These are phyloP conservation scores for Aptenodytes forsteri DNA, from an alignment of 2,113 vertebrate genomes.

Conservation along the genomic window DNA sequence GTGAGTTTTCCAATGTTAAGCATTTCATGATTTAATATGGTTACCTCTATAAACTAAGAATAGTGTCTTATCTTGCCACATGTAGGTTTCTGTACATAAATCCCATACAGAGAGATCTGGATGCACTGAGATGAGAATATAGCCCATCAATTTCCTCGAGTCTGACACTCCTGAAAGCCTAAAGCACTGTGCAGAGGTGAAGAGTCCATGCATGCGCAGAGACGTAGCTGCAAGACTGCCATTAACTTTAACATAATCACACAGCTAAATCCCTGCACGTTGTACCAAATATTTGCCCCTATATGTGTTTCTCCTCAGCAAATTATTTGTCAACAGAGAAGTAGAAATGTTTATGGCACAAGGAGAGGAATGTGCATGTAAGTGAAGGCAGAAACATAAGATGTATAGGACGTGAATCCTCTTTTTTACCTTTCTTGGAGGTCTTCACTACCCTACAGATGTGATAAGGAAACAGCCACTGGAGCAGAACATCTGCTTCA, in stretches of 20 bases:
- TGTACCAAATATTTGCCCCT: background rate
- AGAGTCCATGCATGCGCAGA: background rate
- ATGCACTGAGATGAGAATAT: background rate
- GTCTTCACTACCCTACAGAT: background rate
- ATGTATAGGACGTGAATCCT: background rate
- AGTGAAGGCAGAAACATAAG: background rate
- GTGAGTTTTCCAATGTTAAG: background rate
- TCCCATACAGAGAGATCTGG: background rate
- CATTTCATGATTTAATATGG: background rate
- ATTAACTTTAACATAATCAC: background rate
- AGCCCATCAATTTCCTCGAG: background rate
- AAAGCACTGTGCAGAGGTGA: background rate
- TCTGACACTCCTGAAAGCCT: background rate
- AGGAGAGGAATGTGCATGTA: background rate
- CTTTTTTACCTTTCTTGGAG: background rate
- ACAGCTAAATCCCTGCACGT: background rate
- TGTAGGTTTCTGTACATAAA: background rate
- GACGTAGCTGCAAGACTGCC: background rate
- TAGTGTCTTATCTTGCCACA: background rate
- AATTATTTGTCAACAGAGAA: background rate
- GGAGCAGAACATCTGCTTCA: background rate
- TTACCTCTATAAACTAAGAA: background rate
- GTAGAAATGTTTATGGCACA: background rate
- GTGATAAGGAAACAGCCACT: background rate
- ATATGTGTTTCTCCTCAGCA: background rate